Evolutionary conservation across 2,888 invertebrate genomes (phyloP).

Genomic region (Acheta domesticus): DNA sequence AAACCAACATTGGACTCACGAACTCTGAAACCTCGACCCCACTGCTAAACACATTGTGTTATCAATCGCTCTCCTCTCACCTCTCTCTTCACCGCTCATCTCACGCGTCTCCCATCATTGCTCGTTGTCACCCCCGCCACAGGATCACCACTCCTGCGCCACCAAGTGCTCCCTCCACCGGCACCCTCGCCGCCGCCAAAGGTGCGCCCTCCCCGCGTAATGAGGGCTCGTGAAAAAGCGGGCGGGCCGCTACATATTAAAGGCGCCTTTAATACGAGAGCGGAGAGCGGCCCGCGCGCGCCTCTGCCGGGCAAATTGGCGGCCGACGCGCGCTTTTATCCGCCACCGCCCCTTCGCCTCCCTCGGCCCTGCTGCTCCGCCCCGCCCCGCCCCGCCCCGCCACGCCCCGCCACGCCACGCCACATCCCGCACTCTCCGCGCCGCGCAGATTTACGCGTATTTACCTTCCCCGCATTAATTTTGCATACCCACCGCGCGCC

Average conservation of each 20-base stretch:
- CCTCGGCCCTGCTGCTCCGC: neutral
- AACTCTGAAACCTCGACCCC: neutral
- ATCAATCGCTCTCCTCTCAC: neutral
- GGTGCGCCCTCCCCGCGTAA: neutral
- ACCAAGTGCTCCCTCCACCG: no score
- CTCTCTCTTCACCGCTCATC: neutral
- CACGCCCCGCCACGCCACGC: neutral
- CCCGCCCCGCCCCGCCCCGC: neutral
- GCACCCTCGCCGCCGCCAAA: neutral
- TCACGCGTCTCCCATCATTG: neutral
- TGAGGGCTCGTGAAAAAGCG: neutral
- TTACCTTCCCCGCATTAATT: neutral
- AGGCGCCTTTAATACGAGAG: constrained; percentile 5
- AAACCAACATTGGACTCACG: neutral
- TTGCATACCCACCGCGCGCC: neutral
- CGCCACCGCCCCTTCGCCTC: neutral
- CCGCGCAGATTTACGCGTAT: neutral
- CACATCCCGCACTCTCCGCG: neutral
- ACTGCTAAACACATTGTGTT: neutral
- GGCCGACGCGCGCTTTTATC: neutral
- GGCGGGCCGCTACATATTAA: neutral
- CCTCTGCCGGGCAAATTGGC: constrained; percentile 1
- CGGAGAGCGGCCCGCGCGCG: neutral
- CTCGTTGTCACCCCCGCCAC: neutral
- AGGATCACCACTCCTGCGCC: no score